Percentiles rank a stretch among this genome's conserved stretches.
These are phyloP conservation scores for Sialis fuliginosa DNA, from an alignment of 2,888 invertebrate genomes.

Conservation along the genomic window DNA sequence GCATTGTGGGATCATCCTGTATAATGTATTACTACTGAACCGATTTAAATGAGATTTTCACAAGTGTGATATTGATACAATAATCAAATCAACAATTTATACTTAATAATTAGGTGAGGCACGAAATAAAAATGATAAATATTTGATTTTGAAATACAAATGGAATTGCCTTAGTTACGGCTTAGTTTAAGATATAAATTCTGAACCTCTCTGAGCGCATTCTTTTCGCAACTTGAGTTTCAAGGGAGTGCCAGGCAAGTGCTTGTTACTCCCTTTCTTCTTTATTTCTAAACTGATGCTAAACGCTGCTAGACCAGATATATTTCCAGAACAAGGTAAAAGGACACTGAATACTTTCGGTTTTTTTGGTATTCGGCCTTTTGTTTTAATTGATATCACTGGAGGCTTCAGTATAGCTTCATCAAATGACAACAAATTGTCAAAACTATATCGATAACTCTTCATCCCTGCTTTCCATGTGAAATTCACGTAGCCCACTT, in stretches of 20 bases:
- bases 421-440: conserved; percentile 67
- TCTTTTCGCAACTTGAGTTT: conserved; percentile 78
- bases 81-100: too few species aligned
- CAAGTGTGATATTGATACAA: too few species aligned
- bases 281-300: conserved; percentile 73
- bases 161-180: too few species aligned
- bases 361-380: conserved; percentile 69
- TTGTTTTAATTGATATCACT: conserved; percentile 70
- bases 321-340: conserved; percentile 73
- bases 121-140: too few species aligned
- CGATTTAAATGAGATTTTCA: too few species aligned
- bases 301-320: conserved; percentile 74
- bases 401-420: conserved; percentile 71
- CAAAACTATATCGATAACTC: conserved; percentile 74
- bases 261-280: conserved; percentile 50
- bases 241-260: conserved; percentile 73
- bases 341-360: conserved; percentile 83
- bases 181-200: too few species aligned
- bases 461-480: conserved; percentile 74
- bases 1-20: too few species aligned
- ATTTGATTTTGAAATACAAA: too few species aligned
- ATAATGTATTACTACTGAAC: too few species aligned
- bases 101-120: too few species aligned
- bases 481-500: conserved; percentile 79
- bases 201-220: conserved; percentile 68